Conservation (phyloP, 2,113 vertebrate species). For the Coracopsis vasa region DNA sequence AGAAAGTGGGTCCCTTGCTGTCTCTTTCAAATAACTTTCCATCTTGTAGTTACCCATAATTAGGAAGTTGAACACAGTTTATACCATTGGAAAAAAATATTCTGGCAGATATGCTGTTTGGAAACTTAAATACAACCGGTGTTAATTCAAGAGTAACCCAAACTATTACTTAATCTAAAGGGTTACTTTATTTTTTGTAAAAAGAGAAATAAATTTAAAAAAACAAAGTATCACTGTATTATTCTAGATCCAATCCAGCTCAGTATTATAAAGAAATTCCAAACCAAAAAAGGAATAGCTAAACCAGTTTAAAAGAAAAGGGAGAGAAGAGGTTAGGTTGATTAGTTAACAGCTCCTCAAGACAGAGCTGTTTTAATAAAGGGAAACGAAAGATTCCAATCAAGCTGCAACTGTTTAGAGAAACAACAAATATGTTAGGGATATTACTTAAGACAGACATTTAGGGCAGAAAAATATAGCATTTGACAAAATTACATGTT, state of each 20-base stretch:
- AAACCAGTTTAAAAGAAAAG: slow-evolving; percentile 46
- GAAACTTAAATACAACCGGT: not conserved
- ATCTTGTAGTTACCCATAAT: not conserved
- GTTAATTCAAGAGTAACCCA: slow-evolving; percentile 35
- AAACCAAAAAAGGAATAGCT: not conserved
- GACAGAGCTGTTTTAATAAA: slow-evolving; percentile 67
- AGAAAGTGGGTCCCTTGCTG: slow-evolving; percentile 78
- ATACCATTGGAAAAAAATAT: not conserved
- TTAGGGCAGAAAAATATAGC: slow-evolving; percentile 66
- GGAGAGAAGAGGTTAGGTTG: slow-evolving; percentile 69
- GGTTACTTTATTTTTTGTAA: not conserved
- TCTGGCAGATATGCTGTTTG: not conserved
- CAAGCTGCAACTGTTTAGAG: slow-evolving; percentile 78
- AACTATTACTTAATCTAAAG: not conserved
- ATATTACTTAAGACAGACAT: slow-evolving; percentile 72
- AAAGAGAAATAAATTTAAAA: not conserved
- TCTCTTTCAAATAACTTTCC: slow-evolving; percentile 49
- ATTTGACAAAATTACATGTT: slow-evolving; percentile 64
- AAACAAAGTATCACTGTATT: not conserved
- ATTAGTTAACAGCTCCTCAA: slow-evolving; percentile 71
- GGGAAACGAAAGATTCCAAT: slow-evolving; percentile 70
- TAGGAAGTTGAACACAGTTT: not conserved
- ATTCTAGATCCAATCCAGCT: slow-evolving; percentile 23
- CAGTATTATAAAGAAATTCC: not conserved
- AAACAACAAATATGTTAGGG: slow-evolving; percentile 76